phyloP scores from a whole-genome alignment of 2,113 vertebrate species.

The Prinia subflava region DNA sequence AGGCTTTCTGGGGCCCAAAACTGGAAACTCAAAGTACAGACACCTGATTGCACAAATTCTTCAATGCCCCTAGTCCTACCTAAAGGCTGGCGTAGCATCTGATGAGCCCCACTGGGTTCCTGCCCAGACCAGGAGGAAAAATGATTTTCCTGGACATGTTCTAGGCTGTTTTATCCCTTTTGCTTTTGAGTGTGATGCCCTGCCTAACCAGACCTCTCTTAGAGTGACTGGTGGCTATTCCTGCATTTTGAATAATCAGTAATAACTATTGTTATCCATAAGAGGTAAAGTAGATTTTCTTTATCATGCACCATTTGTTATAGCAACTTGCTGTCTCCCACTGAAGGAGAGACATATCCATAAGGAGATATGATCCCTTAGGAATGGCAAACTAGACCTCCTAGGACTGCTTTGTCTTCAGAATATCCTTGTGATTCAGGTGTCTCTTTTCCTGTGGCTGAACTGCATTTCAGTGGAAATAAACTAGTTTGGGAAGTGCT shows the following conservation, averaged over 20 bases:
- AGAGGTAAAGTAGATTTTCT: neutral
- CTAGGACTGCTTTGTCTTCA: neutral
- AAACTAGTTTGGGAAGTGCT: neutral
- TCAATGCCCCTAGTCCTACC: neutral
- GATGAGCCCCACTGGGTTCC: neutral
- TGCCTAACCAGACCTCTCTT: neutral
- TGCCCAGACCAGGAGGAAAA: neutral
- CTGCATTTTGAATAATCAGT: neutral
- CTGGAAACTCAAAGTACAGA: neutral
- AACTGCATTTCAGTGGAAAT: neutral
- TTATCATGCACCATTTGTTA: neutral
- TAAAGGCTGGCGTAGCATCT: neutral
- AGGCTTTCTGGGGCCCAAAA: neutral
- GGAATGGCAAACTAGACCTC: neutral
- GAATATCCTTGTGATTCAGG: neutral
- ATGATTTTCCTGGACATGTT: neutral
- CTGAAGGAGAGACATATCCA: too few relatives aligned
- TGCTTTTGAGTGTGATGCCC: neutral
- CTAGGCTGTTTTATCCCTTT: neutral
- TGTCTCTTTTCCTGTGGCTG: neutral
- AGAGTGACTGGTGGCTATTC: neutral
- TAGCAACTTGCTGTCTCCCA: neutral
- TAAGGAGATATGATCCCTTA: neutral
- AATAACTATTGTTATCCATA: neutral
- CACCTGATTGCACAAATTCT: neutral